Base-by-base conservation (phyloP, 2,113 vertebrate genomes). In the Oryzias celebensis region DNA sequence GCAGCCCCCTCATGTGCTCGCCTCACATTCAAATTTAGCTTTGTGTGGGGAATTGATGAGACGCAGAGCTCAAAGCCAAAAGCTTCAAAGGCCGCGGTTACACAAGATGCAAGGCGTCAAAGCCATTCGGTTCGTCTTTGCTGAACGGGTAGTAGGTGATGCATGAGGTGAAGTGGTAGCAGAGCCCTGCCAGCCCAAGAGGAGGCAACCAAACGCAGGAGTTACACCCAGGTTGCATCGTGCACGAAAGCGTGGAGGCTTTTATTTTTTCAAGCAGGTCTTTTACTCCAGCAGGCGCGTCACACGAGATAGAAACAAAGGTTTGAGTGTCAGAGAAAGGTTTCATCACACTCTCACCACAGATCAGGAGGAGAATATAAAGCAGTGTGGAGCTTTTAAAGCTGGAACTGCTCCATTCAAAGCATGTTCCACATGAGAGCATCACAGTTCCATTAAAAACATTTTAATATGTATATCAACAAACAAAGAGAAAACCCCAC, bases 31-130 rank as follows among this genome's bases (percentile, higher is more conserved):
- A 85, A 76, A 89, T 85, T 75, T 82, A 84, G 81, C 83, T 84
- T 75, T 81, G 84, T 73, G 66, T 74, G 73, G 85, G 87, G 84
- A 88, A 89, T 85, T 85, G 85, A 89, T 89, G 85, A 87, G 83
- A 85, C 84, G 78, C 81, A 71, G 71, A 63, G 78, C 84, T 88
- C 84, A 87, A 83, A 88, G 85, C 77, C 68, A 76, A 70, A 79
- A 76, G 78, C 84, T 89, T 90, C 87, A 90, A 90, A 89, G 83
- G 43, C 62, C n/a, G 0, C 4, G 71, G 78, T 89, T 89, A 80
- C 78, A 84, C 87, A 87, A 89, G 88, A 86, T 88, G 78, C 79
- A 85, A 88, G 72, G 79, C 80, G 64, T 75, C 85, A 80, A 81
- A 79, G 68, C 63, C 73, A 79, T 87, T 89, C 83, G 88, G 87